Base-by-base conservation (phyloP, 2,888 invertebrate genomes). In the Odontomyia ornata region DNA sequence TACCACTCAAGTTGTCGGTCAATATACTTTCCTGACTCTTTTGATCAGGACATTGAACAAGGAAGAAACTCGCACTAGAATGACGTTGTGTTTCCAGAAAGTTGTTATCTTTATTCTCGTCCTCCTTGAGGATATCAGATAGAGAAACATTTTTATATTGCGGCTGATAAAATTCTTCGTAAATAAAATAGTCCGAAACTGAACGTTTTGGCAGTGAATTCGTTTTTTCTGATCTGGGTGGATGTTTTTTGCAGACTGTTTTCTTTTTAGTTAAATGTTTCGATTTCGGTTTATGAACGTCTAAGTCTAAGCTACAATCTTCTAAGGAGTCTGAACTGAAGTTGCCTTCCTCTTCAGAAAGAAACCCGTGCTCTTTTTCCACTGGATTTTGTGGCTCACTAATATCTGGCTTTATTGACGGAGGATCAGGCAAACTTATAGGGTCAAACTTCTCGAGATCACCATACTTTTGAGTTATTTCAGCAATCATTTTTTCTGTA, bases 311-410 rank as follows among this genome's bases (percentile, higher is more conserved):
- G 82, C 91, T 90, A 82, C 90, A 91, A 79, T 92, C 93, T 86
- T 94, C 94, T 73, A 94, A 85, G 0, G 93, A 93, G 86, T 94
- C 94, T 0, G 93, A 93, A 71, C 93, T 93, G 81, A 93, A 93
- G 82, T 92, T 93, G 0, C 91, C 92, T 62, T 92, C 92, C 0
- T 91, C 92, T 77, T 88, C 86, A 0, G 83, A 81, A 64, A 62
- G 23, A 11, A 79, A 80, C 2, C 76, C 77, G 30, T 79, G 79
- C 56, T 80, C 80, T 36, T 79, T 76, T 52, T 78, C 76, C 11
- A 25, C 4, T 13, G 25, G 21, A 27, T 72, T 72, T 1, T 15
- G 21, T n/a, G 25, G 18, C 9, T 76, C 36, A 4, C 21, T 15
- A 25, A 18, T 62, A 18, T 79, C 52, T 43, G 21, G 52, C n/a